Evolutionary conservation across 2,113 vertebrate species (phyloP).

Genomic region (Petromus typicus): DNA sequence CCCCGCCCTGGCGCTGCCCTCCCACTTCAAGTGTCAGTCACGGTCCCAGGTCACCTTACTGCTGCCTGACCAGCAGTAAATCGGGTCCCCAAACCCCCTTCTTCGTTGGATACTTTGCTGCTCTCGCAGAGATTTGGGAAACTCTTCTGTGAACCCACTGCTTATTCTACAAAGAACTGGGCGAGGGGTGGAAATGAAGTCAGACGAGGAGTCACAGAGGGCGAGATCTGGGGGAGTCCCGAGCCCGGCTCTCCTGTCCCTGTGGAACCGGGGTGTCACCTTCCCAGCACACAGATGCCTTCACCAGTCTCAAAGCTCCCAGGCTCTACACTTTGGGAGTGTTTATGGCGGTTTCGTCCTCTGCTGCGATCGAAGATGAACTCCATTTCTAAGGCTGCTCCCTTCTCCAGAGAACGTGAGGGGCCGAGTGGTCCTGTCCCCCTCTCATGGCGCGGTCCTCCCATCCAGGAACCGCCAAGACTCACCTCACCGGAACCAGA

Average conservation of each 20-base stretch:
- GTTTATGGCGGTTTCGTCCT: background rate
- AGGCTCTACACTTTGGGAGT: background rate
- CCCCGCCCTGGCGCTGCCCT: background rate
- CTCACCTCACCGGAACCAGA: background rate
- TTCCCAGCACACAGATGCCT: background rate
- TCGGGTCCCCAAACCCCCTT: background rate
- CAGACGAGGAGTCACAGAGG: background rate
- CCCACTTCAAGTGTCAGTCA: background rate
- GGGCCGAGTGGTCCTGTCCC: background rate
- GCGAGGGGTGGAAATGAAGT: background rate
- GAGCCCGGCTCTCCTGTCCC: background rate
- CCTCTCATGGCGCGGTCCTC: background rate
- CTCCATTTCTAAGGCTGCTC: background rate
- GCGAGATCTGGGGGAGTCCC: background rate
- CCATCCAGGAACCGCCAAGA: background rate
- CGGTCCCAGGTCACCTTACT: background rate
- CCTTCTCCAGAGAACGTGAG: background rate
- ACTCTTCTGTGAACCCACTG: background rate
- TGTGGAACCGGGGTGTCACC: background rate
- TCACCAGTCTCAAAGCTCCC: background rate
- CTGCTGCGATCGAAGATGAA: background rate
- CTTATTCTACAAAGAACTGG: background rate
- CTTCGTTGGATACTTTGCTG: background rate
- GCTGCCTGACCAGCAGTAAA: background rate
- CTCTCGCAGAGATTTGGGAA: background rate